Conservation (phyloP, 1,140 invertebrate species). For the Amphibalanus amphitrite region DNA sequence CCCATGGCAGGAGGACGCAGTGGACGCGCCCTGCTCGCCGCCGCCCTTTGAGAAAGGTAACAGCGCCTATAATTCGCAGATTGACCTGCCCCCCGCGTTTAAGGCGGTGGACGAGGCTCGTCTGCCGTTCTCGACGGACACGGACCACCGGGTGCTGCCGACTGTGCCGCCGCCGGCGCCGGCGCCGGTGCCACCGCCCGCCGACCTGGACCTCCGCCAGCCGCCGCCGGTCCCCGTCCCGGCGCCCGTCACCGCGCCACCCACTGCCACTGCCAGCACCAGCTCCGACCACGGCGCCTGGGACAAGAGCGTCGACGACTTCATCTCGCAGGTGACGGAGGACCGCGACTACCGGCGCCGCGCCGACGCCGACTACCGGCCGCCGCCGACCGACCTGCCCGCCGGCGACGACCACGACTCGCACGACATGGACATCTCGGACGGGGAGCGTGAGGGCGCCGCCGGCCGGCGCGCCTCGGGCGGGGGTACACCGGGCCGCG, state of each 20-base stretch:
- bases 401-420: neutral
- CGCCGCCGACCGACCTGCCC: neutral
- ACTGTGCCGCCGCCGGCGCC: too few species aligned
- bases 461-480: too few species aligned
- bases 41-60: neutral
- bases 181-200: too few species aligned
- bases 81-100: neutral
- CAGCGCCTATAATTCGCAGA: neutral
- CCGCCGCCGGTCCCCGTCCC: too few species aligned
- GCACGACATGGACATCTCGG: neutral
- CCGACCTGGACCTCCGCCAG: neutral
- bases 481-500: too few species aligned
- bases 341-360: neutral
- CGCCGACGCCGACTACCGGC: neutral
- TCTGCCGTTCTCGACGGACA: neutral
- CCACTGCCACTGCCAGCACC: too few species aligned
- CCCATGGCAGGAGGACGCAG: too few species aligned
- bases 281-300: neutral
- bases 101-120: neutral
- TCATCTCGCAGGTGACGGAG: neutral
- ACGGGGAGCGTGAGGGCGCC: neutral
- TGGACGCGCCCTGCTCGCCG: conserved; percentile 1
- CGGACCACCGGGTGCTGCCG: neutral
- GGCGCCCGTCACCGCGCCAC: too few species aligned
- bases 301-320: neutral